These are phyloP conservation scores for Myotis myotis DNA, from an alignment of 2,797 vertebrate genomes.

Conservation along the genomic window DNA sequence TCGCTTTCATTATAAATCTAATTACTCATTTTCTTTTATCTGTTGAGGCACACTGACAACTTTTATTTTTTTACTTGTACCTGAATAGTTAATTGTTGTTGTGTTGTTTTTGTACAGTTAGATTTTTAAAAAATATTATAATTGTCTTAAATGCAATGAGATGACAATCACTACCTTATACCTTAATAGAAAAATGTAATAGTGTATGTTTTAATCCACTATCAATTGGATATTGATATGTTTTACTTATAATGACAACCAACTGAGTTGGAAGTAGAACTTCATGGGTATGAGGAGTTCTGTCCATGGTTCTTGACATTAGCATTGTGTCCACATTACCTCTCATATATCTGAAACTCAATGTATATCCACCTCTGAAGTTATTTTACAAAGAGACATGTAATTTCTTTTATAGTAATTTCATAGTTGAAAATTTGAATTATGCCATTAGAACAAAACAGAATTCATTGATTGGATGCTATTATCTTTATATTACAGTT, in stretches of 20 bases:
- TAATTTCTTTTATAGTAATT: constrained; percentile 41
- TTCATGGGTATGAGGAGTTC: not conserved
- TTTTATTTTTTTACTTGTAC: not conserved
- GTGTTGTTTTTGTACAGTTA: not conserved
- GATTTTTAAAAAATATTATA: not conserved
- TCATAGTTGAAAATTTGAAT: constrained; percentile 19
- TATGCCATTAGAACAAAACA: not conserved
- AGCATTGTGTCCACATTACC: not conserved
- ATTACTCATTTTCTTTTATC: not conserved
- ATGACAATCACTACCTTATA: not conserved
- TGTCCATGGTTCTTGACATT: not conserved
- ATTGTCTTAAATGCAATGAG: not conserved
- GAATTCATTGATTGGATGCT: not conserved
- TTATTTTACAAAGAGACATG: not conserved
- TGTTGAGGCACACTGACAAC: not conserved
- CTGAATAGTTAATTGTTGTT: not conserved
- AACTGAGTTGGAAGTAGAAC: not conserved
- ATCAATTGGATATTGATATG: not conserved
- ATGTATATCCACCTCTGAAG: not conserved
- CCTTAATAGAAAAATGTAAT: not conserved
- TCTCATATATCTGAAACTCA: not conserved
- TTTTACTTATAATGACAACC: not conserved
- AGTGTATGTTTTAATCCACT: not conserved
- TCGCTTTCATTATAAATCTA: not conserved
- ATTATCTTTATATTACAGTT: not conserved